Base-by-base conservation (phyloP, 1,140 invertebrate genomes). In the Trissolcus basalis region DNA sequence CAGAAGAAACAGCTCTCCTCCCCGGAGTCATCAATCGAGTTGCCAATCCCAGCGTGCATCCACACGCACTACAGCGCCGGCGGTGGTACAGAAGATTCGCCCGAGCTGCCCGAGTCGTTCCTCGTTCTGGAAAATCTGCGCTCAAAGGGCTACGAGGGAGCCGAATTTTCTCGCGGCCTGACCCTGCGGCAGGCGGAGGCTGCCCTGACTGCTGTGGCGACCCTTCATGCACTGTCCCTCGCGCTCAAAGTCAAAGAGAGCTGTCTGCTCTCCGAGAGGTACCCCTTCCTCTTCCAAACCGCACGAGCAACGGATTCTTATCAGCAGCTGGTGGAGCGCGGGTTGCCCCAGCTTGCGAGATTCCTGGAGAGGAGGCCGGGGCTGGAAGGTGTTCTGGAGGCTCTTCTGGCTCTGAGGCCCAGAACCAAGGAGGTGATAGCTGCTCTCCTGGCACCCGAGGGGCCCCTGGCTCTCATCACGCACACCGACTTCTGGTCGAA, bases 401-500 rank as follows among this genome's bases (percentile, higher is more conserved):
- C 89, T 1, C 83, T 93, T 0, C 82, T 90, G 13, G 83, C 88
- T 0, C 81, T 93, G 6, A 81, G 91, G 60, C 90, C 91, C 0
- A 87, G 87, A 15, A 92, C 92, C 1, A 91, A 91, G 74, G 88
- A 91, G 33, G 87, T 92, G 15, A 92, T 93, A 13, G 91, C 92
- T 0, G 90, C 90, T 1, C 85, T 94, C 1, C 85, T 94, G 8
- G 89, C 91, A 0, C 92, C 92, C 0, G 87, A 90, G 50, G 92
- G 92, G 77, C 93, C 93, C 0, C 86, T 94, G 41, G 91, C 92
- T 0, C 88, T 94, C 9, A 90, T 93, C 51, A 94, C 93, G 0
- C 94, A 95, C 81, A 94, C 93, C 0, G 94, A 95, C 80, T 95
- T 95, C 82, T 95, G 94, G 94, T 93, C 93, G 81, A 94, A 94